These are phyloP conservation scores for Marmota flaviventris DNA, from an alignment of 2,113 vertebrate genomes.

Conservation along the genomic window DNA sequence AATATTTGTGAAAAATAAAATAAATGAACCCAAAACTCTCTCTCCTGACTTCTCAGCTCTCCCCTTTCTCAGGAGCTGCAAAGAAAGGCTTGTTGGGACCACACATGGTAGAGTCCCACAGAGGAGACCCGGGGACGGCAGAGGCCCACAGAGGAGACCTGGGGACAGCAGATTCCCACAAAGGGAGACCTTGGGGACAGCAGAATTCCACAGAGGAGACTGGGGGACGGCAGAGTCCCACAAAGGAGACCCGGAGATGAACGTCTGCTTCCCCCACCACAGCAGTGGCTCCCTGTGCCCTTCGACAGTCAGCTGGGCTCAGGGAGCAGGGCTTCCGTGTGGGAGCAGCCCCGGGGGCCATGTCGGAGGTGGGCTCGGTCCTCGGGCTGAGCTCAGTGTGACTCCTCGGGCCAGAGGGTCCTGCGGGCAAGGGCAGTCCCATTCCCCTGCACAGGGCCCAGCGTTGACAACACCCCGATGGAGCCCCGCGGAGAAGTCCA, in stretches of 20 bases:
- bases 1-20: neutral
- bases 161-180: no score
- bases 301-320: neutral
- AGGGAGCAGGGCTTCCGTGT: neutral
- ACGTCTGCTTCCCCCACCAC: no score
- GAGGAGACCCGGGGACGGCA: neutral
- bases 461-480: no score
- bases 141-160: no score
- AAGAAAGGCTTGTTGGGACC: neutral
- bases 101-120: no score
- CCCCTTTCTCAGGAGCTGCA: neutral
- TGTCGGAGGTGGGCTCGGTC: neutral
- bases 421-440: no score
- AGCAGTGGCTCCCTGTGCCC: rapidly evolving
- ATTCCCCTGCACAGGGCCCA: neutral
- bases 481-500: neutral
- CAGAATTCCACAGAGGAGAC: no score
- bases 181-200: no score
- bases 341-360: no score
- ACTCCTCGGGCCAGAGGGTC: neutral
- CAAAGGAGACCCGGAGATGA: rapidly evolving
- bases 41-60: neutral
- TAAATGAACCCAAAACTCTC: neutral
- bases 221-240: no score
- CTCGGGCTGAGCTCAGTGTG: neutral